Conservation (phyloP, 1,140 invertebrate genomes). For the Pogonus chalceus region DNA sequence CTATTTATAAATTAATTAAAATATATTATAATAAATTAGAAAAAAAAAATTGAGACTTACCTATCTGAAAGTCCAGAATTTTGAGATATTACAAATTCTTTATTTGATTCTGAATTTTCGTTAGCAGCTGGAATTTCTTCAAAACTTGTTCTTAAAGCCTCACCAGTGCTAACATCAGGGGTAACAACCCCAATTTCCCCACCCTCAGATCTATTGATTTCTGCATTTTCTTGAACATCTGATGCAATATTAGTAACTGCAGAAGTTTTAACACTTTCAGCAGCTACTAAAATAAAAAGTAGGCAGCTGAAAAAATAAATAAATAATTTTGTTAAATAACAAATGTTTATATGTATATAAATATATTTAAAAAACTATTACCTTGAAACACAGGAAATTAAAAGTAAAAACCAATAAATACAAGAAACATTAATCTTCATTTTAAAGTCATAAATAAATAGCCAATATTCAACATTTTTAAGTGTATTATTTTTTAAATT, state of each 20-base stretch:
- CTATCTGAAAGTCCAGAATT: slow-evolving; percentile 44
- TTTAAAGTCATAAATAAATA: slow-evolving; percentile 28
- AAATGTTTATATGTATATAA: neutral
- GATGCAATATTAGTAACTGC: slow-evolving; percentile 11
- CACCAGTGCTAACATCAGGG: slow-evolving; percentile 12
- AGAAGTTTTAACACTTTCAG: slow-evolving; percentile 22
- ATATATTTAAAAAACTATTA: slow-evolving; percentile 18
- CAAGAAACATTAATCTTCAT: slow-evolving; percentile 45
- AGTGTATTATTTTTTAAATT: slow-evolving; percentile 9
- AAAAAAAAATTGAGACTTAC: too few species aligned
- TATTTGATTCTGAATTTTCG: slow-evolving; percentile 13
- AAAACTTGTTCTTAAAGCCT: slow-evolving; percentile 18
- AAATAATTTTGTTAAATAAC: slow-evolving; percentile 3
- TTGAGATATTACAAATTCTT: slow-evolving; percentile 37
- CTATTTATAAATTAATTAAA: too few species aligned
- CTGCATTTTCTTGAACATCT: slow-evolving; percentile 15
- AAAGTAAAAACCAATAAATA: slow-evolving; percentile 46
- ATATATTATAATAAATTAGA: too few species aligned
- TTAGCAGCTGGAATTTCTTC: slow-evolving; percentile 12
- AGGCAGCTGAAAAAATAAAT: slow-evolving; percentile 29
- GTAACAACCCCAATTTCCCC: slow-evolving; percentile 10
- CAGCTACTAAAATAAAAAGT: slow-evolving; percentile 32
- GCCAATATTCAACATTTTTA: slow-evolving; percentile 15
- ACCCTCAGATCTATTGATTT: slow-evolving; percentile 13
- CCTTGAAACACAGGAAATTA: slow-evolving; percentile 45